Conservation (phyloP, 1,140 invertebrate species). For the Odontomachus brunneus region DNA sequence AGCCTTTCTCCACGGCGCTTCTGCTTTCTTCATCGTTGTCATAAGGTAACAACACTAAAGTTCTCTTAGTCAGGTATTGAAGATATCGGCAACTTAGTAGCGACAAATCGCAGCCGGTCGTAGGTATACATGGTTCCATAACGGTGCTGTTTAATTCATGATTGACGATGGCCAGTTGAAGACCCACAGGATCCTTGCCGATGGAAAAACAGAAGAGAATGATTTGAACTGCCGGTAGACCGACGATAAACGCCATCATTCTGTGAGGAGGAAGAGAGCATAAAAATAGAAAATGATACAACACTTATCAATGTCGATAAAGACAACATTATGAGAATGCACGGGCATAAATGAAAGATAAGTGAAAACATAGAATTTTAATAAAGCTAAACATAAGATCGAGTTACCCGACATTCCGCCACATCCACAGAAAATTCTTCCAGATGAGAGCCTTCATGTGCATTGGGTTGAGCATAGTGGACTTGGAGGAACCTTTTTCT, state of each 20-base stretch:
- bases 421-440: constrained; percentile 96
- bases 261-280: constrained; percentile 84
- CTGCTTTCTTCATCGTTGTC: constrained; percentile 87
- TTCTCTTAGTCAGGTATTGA: constrained; percentile 88
- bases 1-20: constrained; percentile 90
- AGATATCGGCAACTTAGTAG: constrained; percentile 92
- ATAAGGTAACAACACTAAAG: constrained; percentile 86
- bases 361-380: constrained; percentile 4
- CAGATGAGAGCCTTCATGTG: constrained; percentile 94
- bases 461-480: constrained; percentile 88
- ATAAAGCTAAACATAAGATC: constrained; percentile 19
- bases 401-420: constrained; percentile 95
- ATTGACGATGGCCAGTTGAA: constrained; percentile 95
- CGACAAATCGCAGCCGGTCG: constrained; percentile 88
- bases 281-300: neutral
- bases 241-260: constrained; percentile 95
- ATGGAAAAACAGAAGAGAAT: constrained; percentile 97
- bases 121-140: constrained; percentile 83
- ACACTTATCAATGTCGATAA: neutral
- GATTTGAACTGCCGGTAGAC: constrained; percentile 96
- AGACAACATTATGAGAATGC: neutral
- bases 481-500: constrained; percentile 80
- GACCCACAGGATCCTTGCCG: constrained; percentile 93
- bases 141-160: constrained; percentile 89
- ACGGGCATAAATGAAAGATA: neutral